phyloP scores from a whole-genome alignment of 2,113 vertebrate species.

The Rhinogobius similis region DNA sequence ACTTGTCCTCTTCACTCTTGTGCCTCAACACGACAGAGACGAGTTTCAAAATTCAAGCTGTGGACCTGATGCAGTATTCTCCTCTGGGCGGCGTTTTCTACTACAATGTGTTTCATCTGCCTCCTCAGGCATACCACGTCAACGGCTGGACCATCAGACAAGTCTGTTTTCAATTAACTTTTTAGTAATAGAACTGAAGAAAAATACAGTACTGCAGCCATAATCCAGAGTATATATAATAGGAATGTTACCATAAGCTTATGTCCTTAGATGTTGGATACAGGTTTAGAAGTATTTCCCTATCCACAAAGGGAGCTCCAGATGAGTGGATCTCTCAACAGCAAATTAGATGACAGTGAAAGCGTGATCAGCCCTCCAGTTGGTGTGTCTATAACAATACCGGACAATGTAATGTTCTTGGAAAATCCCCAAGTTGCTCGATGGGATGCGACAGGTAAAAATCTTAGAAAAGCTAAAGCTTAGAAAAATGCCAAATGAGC shows the following conservation, averaged over 20 bases:
- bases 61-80: conserved; percentile 81
- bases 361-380: conserved; percentile 47
- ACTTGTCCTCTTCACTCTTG: neutral
- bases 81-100: conserved; percentile 86
- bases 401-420: conserved; percentile 78
- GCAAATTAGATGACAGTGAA: conserved; percentile 39
- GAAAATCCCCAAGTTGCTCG: conserved; percentile 80
- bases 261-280: conserved; percentile 71
- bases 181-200: neutral
- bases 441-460: conserved; percentile 85
- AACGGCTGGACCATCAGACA: conserved; percentile 84
- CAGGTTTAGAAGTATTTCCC: conserved; percentile 73
- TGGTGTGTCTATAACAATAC: conserved; percentile 75
- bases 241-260: neutral
- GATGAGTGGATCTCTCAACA: conserved; percentile 21
- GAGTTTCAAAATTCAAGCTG: conserved; percentile 21
- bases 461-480: neutral
- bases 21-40: rapidly evolving
- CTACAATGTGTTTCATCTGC: conserved; percentile 80
- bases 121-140: conserved; percentile 75
- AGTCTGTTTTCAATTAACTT: conserved; percentile 62
- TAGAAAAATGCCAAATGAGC: neutral
- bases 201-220: neutral
- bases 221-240: neutral
- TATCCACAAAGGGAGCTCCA: conserved; percentile 69